Conservation (phyloP, 2,113 vertebrate genomes). For the Xenopus borealis region DNA sequence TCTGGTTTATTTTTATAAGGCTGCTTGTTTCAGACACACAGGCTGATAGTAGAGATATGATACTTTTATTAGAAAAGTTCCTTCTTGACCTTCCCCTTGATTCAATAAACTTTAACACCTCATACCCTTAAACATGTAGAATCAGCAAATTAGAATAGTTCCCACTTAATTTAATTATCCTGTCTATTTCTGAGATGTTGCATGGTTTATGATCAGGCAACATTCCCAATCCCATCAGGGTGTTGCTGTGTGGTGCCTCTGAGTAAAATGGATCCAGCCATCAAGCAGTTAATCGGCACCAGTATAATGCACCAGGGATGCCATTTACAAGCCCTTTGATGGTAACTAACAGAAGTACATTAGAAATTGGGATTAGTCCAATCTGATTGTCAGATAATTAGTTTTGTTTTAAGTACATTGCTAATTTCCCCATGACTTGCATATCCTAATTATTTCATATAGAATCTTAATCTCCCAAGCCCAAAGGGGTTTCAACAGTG, state of each 20-base stretch:
- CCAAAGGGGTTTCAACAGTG: conserved; percentile 45
- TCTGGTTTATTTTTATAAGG: too few relatives aligned
- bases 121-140: neutral
- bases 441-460: conserved; percentile 48
- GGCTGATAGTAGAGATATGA: too few relatives aligned
- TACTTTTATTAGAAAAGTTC: too few relatives aligned
- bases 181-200: neutral
- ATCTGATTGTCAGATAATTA: conserved; percentile 43
- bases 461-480: conserved; percentile 48
- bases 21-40: too few relatives aligned
- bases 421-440: conserved; percentile 41
- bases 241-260: neutral
- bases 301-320: conserved; percentile 21
- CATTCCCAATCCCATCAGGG: neutral
- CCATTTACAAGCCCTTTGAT: conserved; percentile 31
- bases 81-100: too few relatives aligned
- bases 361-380: conserved; percentile 32
- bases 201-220: conserved; percentile 2
- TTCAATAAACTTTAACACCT: neutral
- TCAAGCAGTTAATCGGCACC: conserved; percentile 4
- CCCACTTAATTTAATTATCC: neutral
- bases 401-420: conserved; percentile 46
- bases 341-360: conserved; percentile 33
- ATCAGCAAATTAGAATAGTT: neutral
- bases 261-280: neutral